Percentiles rank a stretch among this genome's conserved stretches.
Evolutionary conservation across 2,888 invertebrate genomes (phyloP).

Genomic region (Drosophila borborema): DNA sequence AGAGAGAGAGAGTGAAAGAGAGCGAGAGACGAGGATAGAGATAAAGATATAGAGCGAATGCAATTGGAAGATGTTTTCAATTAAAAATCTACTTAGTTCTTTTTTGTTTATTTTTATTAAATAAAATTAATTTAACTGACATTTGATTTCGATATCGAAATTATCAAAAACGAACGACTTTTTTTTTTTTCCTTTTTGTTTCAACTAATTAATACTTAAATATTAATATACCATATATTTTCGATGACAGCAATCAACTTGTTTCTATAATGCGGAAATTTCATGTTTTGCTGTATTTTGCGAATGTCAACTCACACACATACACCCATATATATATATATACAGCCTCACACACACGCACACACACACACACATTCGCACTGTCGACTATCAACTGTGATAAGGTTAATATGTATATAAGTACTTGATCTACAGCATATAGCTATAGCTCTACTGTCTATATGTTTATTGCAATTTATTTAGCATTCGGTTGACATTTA

Average conservation of each 20-base stretch:
- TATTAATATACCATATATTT: constrained; percentile 38
- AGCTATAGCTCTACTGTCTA: constrained; percentile 13
- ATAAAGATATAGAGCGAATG: not conserved
- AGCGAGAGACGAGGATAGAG: too few species aligned
- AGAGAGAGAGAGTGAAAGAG: too few species aligned
- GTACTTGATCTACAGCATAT: constrained; percentile 27
- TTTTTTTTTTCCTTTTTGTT: constrained; percentile 21
- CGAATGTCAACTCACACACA: constrained; percentile 30
- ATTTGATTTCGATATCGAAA: constrained; percentile 59
- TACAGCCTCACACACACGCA: not conserved
- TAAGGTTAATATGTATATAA: constrained; percentile 36
- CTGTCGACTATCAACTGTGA: constrained; percentile 35
- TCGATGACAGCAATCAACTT: constrained; percentile 62
- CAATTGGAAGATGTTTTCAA: too few species aligned
- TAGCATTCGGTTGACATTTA: constrained; percentile 42
- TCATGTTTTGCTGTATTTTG: constrained; percentile 21
- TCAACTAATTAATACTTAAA: constrained; percentile 62
- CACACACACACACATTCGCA: not conserved
- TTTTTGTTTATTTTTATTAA: constrained; percentile 59
- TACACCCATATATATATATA: constrained; percentile 27
- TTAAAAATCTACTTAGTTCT: constrained; percentile 8
- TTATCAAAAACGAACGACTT: constrained; percentile 61
- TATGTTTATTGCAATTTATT: constrained; percentile 29
- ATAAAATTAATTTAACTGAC: constrained; percentile 69
- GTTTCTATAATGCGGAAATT: constrained; percentile 39